Evolutionary conservation across 2,888 invertebrate species (phyloP).

Genomic region (Heliconius cydno): DNA sequence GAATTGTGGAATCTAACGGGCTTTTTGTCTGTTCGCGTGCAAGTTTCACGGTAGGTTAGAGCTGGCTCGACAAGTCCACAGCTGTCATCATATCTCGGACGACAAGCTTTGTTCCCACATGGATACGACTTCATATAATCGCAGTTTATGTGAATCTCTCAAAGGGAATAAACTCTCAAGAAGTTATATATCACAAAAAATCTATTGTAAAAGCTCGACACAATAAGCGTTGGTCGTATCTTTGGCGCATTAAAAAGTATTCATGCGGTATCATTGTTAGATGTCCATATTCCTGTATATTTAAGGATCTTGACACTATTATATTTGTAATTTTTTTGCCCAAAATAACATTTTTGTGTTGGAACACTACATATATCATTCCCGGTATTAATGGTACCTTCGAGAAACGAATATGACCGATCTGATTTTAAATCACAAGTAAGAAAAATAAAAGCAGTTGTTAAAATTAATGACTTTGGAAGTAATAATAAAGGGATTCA

Average conservation of each 20-base stretch:
- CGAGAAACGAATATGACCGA: conserved; percentile 4
- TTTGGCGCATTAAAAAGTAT: conserved; percentile 83
- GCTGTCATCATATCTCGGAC: conserved; percentile 78
- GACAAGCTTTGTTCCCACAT: conserved; percentile 73
- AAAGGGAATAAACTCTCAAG: conserved; percentile 76
- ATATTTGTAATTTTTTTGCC: conserved; percentile 67
- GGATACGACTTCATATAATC: conserved; percentile 82
- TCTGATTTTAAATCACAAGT: conserved; percentile 57
- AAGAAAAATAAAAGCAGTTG: conserved; percentile 50
- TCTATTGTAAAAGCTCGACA: conserved; percentile 68
- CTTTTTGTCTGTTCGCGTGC: conserved; percentile 70
- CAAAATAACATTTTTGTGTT: conserved; percentile 33
- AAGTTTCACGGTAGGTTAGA: conserved; percentile 74
- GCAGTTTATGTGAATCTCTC: conserved; percentile 80
- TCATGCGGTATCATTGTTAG: conserved; percentile 79
- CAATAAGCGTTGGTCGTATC: conserved; percentile 81
- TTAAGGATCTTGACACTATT: conserved; percentile 76
- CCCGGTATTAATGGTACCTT: background rate
- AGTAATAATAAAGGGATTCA: conserved; percentile 50
- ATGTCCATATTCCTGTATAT: conserved; percentile 68
- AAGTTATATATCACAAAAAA: conserved; percentile 73
- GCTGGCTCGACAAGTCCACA: conserved; percentile 69
- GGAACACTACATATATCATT: conserved; percentile 14
- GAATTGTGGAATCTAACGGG: conserved; percentile 74
- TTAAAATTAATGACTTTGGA: conserved; percentile 53